A percentile compares a stretch with the other conserved stretches of the same genome.
Conservation (phyloP, 2,113 vertebrate species). For the Cisticola juncidis region DNA sequence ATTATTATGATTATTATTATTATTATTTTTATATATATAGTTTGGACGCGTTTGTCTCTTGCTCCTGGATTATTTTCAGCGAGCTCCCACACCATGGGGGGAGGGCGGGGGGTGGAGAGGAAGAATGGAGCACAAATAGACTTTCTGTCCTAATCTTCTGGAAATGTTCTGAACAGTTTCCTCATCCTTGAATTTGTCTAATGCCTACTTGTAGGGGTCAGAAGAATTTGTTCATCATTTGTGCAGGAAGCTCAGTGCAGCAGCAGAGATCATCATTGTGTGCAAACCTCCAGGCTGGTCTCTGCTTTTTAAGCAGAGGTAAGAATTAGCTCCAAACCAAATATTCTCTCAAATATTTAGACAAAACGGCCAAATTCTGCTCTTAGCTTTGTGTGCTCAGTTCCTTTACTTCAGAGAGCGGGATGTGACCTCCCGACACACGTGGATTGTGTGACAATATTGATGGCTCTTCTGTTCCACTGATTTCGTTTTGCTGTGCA, state of each 20-base stretch:
- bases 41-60: constrained; percentile 77
- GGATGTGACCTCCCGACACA: constrained; percentile 40
- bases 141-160: constrained; percentile 62
- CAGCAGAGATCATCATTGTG: constrained; percentile 68
- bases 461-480: constrained; percentile 55
- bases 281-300: constrained; percentile 43
- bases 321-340: constrained; percentile 25
- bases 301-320: constrained; percentile 7
- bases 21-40: constrained; percentile 74
- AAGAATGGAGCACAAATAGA: constrained; percentile 66
- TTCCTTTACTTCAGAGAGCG: constrained; percentile 14
- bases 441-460: constrained; percentile 41
- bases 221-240: constrained; percentile 61
- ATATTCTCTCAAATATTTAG: neutral
- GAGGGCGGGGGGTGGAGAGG: constrained; percentile 19
- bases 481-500: neutral
- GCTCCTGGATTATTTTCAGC: constrained; percentile 81
- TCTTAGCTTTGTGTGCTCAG: neutral
- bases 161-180: constrained; percentile 67
- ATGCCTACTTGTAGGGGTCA: constrained; percentile 52
- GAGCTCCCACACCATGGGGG: constrained; percentile 72
- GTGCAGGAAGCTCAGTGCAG: constrained; percentile 67
- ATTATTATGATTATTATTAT: constrained; percentile 69
- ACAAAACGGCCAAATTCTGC: constrained; percentile 37
- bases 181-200: constrained; percentile 63